A percentile compares a stretch with the other conserved stretches of the same genome.
phyloP scores from a whole-genome alignment of 2,797 vertebrate genomes.

The Fringilla coelebs region DNA sequence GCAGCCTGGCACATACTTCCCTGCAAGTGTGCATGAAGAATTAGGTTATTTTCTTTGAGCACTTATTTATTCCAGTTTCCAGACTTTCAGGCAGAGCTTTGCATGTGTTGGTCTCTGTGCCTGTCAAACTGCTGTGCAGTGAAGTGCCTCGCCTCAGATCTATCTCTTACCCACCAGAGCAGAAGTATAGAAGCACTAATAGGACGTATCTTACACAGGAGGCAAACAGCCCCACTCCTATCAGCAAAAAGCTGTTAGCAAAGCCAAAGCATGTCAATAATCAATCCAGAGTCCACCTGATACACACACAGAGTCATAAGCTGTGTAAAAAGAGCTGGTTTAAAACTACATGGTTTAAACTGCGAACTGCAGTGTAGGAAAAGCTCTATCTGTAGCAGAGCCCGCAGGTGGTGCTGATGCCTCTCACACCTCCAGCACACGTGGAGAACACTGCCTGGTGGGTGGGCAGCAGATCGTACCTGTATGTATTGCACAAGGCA shows the following conservation, averaged over 20 bases:
- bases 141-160: background rate
- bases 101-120: fast-evolving
- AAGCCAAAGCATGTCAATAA: background rate
- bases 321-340: background rate
- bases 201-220: background rate
- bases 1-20: fast-evolving
- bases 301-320: background rate
- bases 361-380: background rate
- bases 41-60: background rate
- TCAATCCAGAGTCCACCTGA: background rate
- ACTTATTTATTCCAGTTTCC: background rate
- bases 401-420: fast-evolving
- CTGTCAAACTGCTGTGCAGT: background rate
- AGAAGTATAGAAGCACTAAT: background rate
- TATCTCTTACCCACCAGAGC: background rate
- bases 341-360: background rate
- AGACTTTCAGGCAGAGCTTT: background rate
- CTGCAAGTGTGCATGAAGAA: background rate
- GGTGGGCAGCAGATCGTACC: fast-evolving
- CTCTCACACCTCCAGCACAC: fast-evolving
- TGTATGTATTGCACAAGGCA: background rate
- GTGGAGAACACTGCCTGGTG: background rate
- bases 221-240: background rate
- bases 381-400: background rate
- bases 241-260: background rate